These are phyloP conservation scores for Otolemur garnettii DNA, from an alignment of 2,113 vertebrate genomes.

Conservation along the genomic window DNA sequence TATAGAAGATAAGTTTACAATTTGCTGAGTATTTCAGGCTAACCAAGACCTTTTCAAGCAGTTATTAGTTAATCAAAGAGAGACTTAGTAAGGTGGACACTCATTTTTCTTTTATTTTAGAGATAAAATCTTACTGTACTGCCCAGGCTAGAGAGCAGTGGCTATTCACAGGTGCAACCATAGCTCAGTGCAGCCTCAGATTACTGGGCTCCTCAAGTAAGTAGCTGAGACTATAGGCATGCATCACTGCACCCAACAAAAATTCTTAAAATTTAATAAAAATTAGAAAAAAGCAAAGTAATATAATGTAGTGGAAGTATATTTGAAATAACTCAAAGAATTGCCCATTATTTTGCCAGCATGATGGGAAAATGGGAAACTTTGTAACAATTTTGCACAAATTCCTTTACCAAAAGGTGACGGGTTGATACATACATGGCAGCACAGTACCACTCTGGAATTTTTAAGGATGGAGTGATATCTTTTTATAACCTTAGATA, in stretches of 20 bases:
- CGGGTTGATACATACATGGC: background rate
- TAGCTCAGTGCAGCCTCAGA: background rate
- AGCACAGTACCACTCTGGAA: background rate
- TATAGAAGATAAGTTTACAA: constrained; percentile 39
- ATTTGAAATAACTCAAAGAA: background rate
- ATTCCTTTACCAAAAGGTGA: background rate
- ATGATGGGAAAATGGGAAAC: background rate
- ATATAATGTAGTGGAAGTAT: background rate
- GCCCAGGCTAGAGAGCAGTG: background rate
- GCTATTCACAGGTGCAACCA: background rate
- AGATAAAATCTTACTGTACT: background rate
- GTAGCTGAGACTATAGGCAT: background rate
- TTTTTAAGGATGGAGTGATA: background rate
- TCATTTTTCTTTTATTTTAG: background rate
- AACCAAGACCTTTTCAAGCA: constrained; percentile 50
- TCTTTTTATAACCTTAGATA: background rate
- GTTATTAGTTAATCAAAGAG: constrained; percentile 66
- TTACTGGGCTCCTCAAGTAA: background rate
- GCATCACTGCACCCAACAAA: background rate
- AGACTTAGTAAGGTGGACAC: background rate
- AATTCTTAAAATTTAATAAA: constrained; percentile 54
- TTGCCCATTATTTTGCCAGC: background rate
- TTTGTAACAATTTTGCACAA: background rate
- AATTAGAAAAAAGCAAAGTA: background rate
- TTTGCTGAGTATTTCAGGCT: constrained; percentile 41